Evolutionary conservation across 92 coral and sea anemone species (phyloP), one percentile per base, ranked within the genome.

Genomic region (Chrysogorgia sp.): DNA sequence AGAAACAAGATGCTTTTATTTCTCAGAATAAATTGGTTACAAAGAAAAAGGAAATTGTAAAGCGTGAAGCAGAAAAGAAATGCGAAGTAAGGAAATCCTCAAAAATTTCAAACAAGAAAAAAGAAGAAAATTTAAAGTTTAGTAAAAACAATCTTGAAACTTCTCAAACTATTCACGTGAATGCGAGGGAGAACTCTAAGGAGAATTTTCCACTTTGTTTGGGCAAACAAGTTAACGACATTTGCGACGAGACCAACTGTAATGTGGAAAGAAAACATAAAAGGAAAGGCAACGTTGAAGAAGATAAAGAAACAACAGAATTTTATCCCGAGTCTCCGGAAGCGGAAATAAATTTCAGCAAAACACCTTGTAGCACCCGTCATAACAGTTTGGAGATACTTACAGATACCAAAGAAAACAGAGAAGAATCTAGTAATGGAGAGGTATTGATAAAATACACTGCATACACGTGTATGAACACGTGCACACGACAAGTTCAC

Each of bases 301-400:
- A n/a, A 37, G 43, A 4, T 47, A 86, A 47, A 15, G 14, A 15
- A 47, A n/a, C 53, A 47, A 15, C 10, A 47, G 14, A 86, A 48
- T 93, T 93, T 58, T 93, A 93, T 76, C 98, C 98, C 0, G 97
- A 93, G 71, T 93, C 97, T 32, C 97, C 97, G 17, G 89, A 88
- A 12, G 86, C 98, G 9, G 98, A 93, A 77, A 83, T 82, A 29
- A 86, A 92, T 83, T 93, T 88, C 82, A 91, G 88, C 0, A 93
- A 93, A 90, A 93, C 98, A 19, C 98, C 98, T 34, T 93, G 98
- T 63, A 93, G 98, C 57, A 91, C 98, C 23, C 81, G 98, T 61
- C 90, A 89, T 60, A 93, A 93, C 74, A 93, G 98, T 55, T 61
- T 89, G 58, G 96, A 91, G 60, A 88, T 97, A 7, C 85, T 81